A percentile compares a stretch with the other conserved stretches of the same genome.
These are phyloP conservation scores for Varecia variegata DNA, from an alignment of 2,797 vertebrate genomes.

Conservation along the genomic window DNA sequence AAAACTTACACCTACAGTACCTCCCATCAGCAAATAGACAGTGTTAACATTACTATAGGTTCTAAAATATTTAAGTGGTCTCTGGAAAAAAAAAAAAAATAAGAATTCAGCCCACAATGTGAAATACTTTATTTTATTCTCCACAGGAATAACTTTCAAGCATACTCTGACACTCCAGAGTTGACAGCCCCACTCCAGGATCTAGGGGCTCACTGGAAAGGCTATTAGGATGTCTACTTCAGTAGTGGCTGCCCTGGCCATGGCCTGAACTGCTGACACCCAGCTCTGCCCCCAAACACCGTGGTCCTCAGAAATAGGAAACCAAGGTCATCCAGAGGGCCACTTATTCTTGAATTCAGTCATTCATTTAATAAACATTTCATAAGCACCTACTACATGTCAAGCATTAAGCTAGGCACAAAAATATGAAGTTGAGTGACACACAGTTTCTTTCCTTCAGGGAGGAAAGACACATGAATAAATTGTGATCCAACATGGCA, in stretches of 20 bases:
- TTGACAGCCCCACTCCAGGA: neutral
- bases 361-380: conserved; percentile 36
- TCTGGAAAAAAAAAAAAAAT: accelerated
- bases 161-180: neutral
- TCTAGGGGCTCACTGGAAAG: neutral
- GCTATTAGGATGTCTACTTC: neutral
- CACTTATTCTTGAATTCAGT: neutral
- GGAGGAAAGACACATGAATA: neutral
- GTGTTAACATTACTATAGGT: neutral
- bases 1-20: neutral
- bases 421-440: neutral
- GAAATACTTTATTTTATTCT: neutral
- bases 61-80: conserved; percentile 19
- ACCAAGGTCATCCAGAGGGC: neutral
- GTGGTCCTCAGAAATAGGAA: neutral
- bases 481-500: neutral
- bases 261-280: neutral
- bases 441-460: neutral
- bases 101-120: neutral
- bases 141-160: neutral
- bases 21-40: conserved; percentile 6
- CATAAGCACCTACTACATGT: neutral
- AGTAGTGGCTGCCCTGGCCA: neutral
- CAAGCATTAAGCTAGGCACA: neutral
- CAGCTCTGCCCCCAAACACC: neutral